Evolutionary conservation across 2,797 vertebrate species (phyloP), one percentile per base, ranked within the genome.

Genomic region (Microchirus variegatus): DNA sequence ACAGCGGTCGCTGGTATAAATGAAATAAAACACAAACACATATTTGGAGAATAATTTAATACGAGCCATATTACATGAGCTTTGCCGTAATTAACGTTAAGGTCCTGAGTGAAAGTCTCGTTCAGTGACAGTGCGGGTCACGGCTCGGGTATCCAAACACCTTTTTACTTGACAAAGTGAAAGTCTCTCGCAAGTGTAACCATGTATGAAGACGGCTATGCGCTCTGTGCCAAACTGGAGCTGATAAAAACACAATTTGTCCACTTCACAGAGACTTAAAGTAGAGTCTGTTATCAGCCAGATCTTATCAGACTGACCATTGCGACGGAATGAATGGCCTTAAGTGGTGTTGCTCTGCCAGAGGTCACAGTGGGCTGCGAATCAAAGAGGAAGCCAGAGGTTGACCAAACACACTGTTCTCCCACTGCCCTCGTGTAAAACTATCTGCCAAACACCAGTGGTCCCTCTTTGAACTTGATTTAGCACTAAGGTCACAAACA

Each of bases 401-500:
- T 90, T 86, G 87, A 91, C 87, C 86, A 91, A 93, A 91, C 88
- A 88, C 76, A 59, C 81, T 77, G 77, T 70, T 84, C 84, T 89
- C 89, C 89, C 93, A 86, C 87, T 90, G 91, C 78, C 89, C 81
- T 78, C 71, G 59, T 91, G 94, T 94, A 95, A 96, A 88, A 87
- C 87, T 90, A 93, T 94, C 91, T 89, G 88, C 84, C 85, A 92
- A 93, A 81, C 77, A 91, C 90, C 90, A 84, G 89, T 65, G 65
- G 41, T 78, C 91, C 89, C 89, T n/a, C 94, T 97, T 96, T 97
- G 95, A 97, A 96, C 94, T 95, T 95, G 94, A 95, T 91, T 93
- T 93, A 95, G 93, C 91, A 87, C 84, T 71, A 66, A 84, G 91
- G 89, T 92, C 78, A 87, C 89, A 91, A 86, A 89, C 94, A 93